A percentile compares a stretch with the other conserved stretches of the same genome.
Evolutionary conservation across 2,113 vertebrate genomes (phyloP).

Genomic region (Mobula hypostoma): DNA sequence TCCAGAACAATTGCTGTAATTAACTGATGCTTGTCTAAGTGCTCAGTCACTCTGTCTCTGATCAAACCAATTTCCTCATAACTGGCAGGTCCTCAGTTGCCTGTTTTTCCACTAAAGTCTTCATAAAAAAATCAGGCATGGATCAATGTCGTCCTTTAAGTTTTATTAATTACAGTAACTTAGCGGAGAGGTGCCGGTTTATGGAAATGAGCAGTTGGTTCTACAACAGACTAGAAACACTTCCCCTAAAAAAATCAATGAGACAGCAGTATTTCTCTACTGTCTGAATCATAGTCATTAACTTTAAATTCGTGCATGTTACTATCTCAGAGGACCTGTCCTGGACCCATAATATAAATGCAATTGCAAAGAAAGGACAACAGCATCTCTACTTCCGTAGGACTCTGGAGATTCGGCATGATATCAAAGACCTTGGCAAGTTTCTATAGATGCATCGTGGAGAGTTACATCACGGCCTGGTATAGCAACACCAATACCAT

Average conservation of each 20-base stretch:
- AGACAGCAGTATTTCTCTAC: not conserved
- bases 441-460: no score
- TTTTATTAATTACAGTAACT: not conserved
- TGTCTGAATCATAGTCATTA: not conserved
- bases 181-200: not conserved
- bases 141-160: not conserved
- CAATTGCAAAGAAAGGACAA: no score
- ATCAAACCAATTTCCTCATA: not conserved
- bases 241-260: constrained; percentile 7
- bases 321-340: no score
- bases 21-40: not conserved
- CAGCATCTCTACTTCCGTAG: no score
- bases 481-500: no score
- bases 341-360: no score
- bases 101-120: not conserved
- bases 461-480: no score
- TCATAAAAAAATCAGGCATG: not conserved
- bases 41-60: not conserved
- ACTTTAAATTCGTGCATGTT: no score
- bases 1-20: not conserved
- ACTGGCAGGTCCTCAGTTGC: not conserved
- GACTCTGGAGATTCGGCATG: no score
- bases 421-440: no score
- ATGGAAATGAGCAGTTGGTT: not conserved
- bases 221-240: not conserved